Conservation (phyloP, 2,113 vertebrate genomes). For the Mola mola region DNA sequence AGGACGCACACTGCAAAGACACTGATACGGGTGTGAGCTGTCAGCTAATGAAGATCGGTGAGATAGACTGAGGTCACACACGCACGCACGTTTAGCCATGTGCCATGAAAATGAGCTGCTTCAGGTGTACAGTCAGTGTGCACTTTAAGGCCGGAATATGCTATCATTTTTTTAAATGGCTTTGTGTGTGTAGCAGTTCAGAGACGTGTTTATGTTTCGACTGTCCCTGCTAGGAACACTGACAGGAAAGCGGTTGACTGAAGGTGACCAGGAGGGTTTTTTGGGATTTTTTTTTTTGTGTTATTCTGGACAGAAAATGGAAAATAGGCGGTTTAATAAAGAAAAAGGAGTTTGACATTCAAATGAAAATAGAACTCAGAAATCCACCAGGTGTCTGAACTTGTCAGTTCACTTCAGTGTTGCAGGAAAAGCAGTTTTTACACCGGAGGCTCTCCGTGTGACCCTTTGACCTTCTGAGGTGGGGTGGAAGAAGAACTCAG, state of each 20-base stretch:
- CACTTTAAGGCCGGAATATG: conserved; percentile 37
- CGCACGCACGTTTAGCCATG: conserved; percentile 46
- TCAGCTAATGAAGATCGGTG: conserved; percentile 53
- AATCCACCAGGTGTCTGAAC: conserved; percentile 56
- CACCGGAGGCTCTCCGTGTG: too few relatives aligned
- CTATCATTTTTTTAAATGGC: conserved; percentile 54
- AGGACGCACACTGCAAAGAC: too few relatives aligned
- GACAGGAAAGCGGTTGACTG: neutral
- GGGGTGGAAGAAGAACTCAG: too few relatives aligned
- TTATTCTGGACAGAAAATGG: conserved; percentile 26
- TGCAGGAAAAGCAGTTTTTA: too few relatives aligned
- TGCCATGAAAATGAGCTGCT: neutral
- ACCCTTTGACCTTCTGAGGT: too few relatives aligned
- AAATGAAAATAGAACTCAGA: conserved; percentile 45
- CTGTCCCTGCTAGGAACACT: conserved; percentile 46
- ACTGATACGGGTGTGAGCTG: conserved; percentile 13
- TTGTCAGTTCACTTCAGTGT: conserved; percentile 32
- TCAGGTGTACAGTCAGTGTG: neutral
- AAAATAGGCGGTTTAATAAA: conserved; percentile 41
- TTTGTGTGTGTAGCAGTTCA: conserved; percentile 30
- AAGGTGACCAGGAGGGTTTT: conserved; percentile 40
- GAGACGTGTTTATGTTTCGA: conserved; percentile 51
- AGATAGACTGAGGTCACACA: conserved; percentile 64
- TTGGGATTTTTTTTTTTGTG: conserved; percentile 11
- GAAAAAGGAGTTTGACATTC: conserved; percentile 40